These are phyloP conservation scores for Empidonax alnorum DNA, from an alignment of 2,113 vertebrate species.

Conservation along the genomic window DNA sequence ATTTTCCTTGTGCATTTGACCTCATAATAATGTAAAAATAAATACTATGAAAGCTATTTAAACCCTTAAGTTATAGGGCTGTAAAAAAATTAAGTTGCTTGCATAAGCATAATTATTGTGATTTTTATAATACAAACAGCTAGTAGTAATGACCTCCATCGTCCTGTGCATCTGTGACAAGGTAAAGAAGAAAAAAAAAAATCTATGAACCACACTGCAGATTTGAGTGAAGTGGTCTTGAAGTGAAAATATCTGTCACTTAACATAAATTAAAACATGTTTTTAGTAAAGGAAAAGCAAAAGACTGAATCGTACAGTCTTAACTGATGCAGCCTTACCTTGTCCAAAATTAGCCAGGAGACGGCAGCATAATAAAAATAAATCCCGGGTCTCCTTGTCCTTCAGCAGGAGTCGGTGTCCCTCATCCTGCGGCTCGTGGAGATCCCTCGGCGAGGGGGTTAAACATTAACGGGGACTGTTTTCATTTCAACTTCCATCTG, in stretches of 20 bases:
- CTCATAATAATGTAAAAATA: neutral
- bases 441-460: neutral
- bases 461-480: neutral
- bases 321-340: neutral
- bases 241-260: neutral
- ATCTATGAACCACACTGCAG: neutral
- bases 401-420: slow-evolving; percentile 6
- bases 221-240: neutral
- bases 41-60: neutral
- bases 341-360: neutral
- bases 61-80: neutral
- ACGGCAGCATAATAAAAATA: slow-evolving; percentile 26
- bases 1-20: neutral
- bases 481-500: neutral
- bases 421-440: neutral
- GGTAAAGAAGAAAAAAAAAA: neutral
- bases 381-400: neutral
- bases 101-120: neutral
- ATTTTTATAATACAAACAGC: neutral
- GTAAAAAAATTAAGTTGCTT: neutral
- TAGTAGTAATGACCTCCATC: neutral
- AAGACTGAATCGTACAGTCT: neutral
- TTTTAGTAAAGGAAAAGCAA: neutral
- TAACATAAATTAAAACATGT: neutral
- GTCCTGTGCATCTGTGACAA: neutral